phyloP scores from a whole-genome alignment of 1,140 invertebrate genomes.

The Diabrotica virgifera region DNA sequence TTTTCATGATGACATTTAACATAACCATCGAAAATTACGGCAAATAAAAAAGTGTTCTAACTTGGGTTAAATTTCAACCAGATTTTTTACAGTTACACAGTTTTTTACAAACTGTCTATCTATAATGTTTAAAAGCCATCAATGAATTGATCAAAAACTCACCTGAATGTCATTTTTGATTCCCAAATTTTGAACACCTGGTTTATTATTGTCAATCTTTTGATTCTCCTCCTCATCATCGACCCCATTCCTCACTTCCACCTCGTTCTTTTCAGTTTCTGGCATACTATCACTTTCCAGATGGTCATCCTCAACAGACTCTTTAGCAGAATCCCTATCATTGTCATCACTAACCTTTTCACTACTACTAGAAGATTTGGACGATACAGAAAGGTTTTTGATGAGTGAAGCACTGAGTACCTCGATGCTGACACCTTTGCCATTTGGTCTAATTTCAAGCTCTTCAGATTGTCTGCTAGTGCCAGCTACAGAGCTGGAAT shows the following conservation, averaged over 20 bases:
- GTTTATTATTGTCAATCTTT: slow-evolving; percentile 13
- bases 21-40: no score
- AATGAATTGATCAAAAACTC: background rate
- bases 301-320: slow-evolving; percentile 21
- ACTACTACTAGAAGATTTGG: slow-evolving; percentile 37
- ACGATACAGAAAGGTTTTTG: slow-evolving; percentile 33
- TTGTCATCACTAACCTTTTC: slow-evolving; percentile 32
- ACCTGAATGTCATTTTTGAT: slow-evolving; percentile 16
- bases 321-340: slow-evolving; percentile 16
- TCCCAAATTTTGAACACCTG: slow-evolving; percentile 12
- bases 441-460: slow-evolving; percentile 21
- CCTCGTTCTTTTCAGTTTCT: slow-evolving; percentile 12
- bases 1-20: no score
- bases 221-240: slow-evolving; percentile 15
- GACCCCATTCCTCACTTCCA: slow-evolving; percentile 6
- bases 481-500: slow-evolving; percentile 35
- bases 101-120: no score
- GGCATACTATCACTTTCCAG: slow-evolving; percentile 22
- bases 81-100: no score
- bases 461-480: slow-evolving; percentile 36
- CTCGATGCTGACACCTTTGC: slow-evolving; percentile 20
- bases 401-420: slow-evolving; percentile 29
- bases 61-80: no score
- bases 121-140: no score
- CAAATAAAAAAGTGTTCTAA: no score